Percentiles rank a stretch among this genome's conserved stretches.
Evolutionary conservation across 1,140 invertebrate genomes (phyloP).

Genomic region (Scaptomyza montana): DNA sequence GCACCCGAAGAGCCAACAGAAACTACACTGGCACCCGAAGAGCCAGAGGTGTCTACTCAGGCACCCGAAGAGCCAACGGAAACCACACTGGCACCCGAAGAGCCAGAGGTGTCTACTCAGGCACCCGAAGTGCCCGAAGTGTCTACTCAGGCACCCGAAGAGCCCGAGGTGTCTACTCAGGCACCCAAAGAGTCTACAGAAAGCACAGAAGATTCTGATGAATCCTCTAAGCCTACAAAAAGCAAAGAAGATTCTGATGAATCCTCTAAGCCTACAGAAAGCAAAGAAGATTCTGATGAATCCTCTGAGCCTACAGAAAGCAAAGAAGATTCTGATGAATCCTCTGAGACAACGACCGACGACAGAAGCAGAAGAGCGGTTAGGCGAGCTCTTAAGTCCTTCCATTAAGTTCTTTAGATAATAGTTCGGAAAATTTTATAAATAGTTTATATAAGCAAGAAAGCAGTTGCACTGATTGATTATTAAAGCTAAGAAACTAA

Average conservation of each 20-base stretch:
- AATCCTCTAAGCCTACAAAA: too few species aligned
- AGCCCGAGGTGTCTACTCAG: neutral
- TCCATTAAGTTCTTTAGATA: neutral
- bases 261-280: too few species aligned
- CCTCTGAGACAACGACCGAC: conserved; percentile 32
- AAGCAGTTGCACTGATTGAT: neutral
- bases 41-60: neutral
- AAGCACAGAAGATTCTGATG: too few species aligned
- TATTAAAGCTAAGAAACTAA: conserved; percentile 13
- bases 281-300: too few species aligned
- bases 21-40: neutral
- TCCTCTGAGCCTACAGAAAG: neutral
- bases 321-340: conserved; percentile 21
- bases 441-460: conserved; percentile 9
- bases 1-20: neutral
- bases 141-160: neutral
- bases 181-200: neutral
- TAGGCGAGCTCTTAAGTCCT: conserved; percentile 8
- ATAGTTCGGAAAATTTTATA: conserved; percentile 34
- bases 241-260: too few species aligned
- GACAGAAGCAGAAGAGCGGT: conserved; percentile 46
- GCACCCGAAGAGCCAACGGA: conserved; percentile 8
- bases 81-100: neutral
- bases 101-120: conserved; percentile 16
- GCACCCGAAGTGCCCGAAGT: conserved; percentile 1